These are phyloP conservation scores for Anser cygnoides DNA, from an alignment of 2,113 vertebrate genomes.

Conservation along the genomic window DNA sequence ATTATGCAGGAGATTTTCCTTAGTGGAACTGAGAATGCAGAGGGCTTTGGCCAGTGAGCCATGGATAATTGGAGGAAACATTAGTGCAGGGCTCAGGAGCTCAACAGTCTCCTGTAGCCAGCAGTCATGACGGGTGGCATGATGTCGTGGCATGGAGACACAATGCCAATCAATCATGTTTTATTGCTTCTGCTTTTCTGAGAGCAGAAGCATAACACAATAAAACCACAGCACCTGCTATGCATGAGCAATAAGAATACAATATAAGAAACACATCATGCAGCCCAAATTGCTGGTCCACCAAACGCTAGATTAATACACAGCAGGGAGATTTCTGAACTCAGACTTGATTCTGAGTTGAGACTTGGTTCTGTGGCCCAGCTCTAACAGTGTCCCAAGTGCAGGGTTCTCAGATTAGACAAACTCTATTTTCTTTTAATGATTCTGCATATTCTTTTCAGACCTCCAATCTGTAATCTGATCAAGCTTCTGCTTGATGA, in stretches of 20 bases:
- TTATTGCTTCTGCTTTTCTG: slow-evolving; percentile 27
- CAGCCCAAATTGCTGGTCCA: background rate
- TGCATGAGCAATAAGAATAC: background rate
- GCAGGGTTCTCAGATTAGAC: background rate
- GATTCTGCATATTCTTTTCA: background rate
- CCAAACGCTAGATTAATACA: background rate
- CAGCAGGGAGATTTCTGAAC: background rate
- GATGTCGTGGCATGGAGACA: background rate
- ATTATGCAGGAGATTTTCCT: background rate
- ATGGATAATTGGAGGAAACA: background rate
- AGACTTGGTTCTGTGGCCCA: background rate
- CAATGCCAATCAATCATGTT: slow-evolving; percentile 10
- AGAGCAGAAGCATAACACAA: background rate
- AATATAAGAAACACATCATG: background rate
- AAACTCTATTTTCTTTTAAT: background rate
- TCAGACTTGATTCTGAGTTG: background rate
- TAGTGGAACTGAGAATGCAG: background rate
- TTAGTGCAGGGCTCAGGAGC: background rate
- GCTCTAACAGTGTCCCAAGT: background rate
- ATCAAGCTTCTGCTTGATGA: background rate
- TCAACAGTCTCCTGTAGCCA: background rate
- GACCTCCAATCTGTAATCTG: background rate
- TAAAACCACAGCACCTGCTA: background rate
- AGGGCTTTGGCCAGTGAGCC: background rate
- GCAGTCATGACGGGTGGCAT: background rate